Evolutionary conservation across 2,888 invertebrate genomes (phyloP), one percentile per base, ranked within the genome.

Genomic region (Lymantria monacha): DNA sequence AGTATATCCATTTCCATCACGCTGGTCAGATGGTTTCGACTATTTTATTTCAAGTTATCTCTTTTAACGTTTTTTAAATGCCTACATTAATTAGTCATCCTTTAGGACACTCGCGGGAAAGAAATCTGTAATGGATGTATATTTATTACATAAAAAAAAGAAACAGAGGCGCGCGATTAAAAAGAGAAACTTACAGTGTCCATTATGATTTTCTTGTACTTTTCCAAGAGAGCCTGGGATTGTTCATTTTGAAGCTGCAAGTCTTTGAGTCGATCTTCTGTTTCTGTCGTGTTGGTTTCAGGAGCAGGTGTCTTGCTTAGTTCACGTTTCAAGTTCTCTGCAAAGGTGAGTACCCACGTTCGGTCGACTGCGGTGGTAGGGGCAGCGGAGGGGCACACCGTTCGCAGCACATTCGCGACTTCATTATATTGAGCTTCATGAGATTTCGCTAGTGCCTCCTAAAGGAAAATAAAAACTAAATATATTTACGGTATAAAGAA

Each of bases 171-270:
- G 2, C 5, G 22, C 2, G 22, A 22, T 30, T 2, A 22, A 9
- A 13, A 44, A 36, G 13, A 46, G n/a, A 12, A 53, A 91, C 94
- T 92, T 79, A 96, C 96, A 64, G 96, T 96, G 74, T 96, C 95
- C 63, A 94, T 93, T 59, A 96, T 95, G 64, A 95, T 93, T 72
- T 88, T 93, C 83, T 95, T 95, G 76, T 96, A 95, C 79, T 95
- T 93, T 59, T 93, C 92, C 46, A 95, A 93, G 73, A 93, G 91
- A 42, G 87, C 87, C 70, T 94, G 94, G 63, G 96, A 83, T 63
- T 93, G 93, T 66, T 92, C 91, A 76, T 94, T 95, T 74, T 95
- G 93, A 63, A 91, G 83, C 53, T 85, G 79, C 53, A 94, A 78
- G 37, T 94, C 94, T 46, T 82, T 72, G 55, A 92, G 57, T 9